phyloP scores from a whole-genome alignment of 2,797 vertebrate genomes.

The Bovichtus variegatus region DNA sequence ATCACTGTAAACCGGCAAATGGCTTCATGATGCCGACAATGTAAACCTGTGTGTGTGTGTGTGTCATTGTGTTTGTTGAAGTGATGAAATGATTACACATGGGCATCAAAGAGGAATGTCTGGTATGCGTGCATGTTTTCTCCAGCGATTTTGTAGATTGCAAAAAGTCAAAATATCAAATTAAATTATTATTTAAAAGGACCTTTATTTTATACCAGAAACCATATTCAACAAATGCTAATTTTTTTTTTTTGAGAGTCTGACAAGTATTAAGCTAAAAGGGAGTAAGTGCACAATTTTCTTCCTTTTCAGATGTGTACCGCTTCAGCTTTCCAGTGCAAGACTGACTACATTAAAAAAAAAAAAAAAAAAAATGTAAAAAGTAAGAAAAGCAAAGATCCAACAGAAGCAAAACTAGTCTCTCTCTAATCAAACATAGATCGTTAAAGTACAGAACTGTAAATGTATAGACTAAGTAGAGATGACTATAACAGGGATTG shows the following conservation, averaged over 20 bases:
- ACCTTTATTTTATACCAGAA: too few relatives aligned
- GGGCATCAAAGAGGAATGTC: conserved; percentile 30
- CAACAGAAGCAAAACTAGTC: not conserved
- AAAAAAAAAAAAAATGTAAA: not conserved
- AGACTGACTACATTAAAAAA: conserved; percentile 7
- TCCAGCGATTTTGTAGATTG: too few relatives aligned
- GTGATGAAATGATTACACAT: conserved; percentile 33
- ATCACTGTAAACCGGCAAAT: conserved; percentile 70
- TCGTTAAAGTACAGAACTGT: not conserved
- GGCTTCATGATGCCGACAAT: conserved; percentile 53
- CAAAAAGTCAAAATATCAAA: too few relatives aligned
- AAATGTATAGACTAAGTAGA: not conserved
- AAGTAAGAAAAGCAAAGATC: not conserved
- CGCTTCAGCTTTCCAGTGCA: not conserved
- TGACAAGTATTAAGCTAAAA: conserved; percentile 1
- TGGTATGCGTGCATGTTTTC: not conserved
- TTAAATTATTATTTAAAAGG: too few relatives aligned
- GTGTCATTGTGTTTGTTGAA: not conserved
- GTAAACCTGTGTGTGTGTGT: not conserved
- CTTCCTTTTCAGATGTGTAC: not conserved
- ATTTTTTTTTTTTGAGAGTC: not conserved
- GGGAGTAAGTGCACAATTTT: conserved; percentile 10
- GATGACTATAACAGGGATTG: not conserved
- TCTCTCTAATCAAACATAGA: not conserved
- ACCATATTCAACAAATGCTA: not conserved